Evolutionary conservation across 2,888 invertebrate genomes (phyloP).

Genomic region (Schrankia costaestrigalis): DNA sequence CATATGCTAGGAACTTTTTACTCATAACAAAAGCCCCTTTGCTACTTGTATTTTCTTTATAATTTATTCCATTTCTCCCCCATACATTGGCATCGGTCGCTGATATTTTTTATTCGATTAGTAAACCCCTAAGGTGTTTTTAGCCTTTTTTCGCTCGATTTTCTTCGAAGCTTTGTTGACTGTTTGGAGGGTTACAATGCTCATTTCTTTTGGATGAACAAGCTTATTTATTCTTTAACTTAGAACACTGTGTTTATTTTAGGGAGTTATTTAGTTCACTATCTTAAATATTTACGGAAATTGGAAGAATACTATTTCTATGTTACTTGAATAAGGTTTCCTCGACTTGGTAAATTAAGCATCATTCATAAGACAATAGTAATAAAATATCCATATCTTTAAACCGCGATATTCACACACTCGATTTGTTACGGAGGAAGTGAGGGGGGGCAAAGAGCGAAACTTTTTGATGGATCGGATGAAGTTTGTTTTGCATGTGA

Average conservation of each 20-base stretch:
- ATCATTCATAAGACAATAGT: constrained; percentile 24
- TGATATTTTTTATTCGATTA: constrained; percentile 83
- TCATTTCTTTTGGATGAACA: constrained; percentile 78
- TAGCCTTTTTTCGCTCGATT: constrained; percentile 82
- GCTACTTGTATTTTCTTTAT: constrained; percentile 79
- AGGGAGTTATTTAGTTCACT: constrained; percentile 9
- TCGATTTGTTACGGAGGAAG: constrained; percentile 66
- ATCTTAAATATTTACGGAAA: not conserved
- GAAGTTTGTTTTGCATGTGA: constrained; percentile 81
- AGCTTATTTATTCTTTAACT: constrained; percentile 68
- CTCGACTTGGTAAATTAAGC: no score
- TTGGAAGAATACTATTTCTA: not conserved
- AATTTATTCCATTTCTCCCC: constrained; percentile 80
- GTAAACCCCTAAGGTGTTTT: constrained; percentile 82
- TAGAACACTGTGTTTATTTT: constrained; percentile 17
- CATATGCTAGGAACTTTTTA: constrained; percentile 70
- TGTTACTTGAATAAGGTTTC: not conserved
- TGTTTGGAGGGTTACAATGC: constrained; percentile 75
- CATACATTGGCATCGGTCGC: constrained; percentile 79
- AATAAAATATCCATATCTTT: constrained; percentile 42
- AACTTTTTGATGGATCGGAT: constrained; percentile 81
- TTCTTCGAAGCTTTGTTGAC: constrained; percentile 81
- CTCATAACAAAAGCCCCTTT: constrained; percentile 71
- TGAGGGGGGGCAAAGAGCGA: constrained; percentile 48
- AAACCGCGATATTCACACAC: constrained; percentile 75